Evolutionary conservation across 2,113 vertebrate genomes (phyloP), one percentile per base, ranked within the genome.

Genomic region (Elgaria multicarinata): DNA sequence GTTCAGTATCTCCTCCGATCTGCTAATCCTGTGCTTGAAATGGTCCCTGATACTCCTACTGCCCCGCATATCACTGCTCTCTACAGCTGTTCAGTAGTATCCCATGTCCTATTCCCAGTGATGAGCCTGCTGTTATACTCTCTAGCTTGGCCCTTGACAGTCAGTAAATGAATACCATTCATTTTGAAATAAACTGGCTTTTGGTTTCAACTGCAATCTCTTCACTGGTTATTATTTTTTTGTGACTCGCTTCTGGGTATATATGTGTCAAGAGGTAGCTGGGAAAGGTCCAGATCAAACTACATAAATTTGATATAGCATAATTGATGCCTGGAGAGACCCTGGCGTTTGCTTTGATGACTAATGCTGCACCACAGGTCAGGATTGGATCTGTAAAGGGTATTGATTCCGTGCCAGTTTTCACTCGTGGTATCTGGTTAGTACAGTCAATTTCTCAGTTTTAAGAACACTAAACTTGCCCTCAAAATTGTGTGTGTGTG

Each of bases 121-220:
- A 44, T 58, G 42, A 3, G 2, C 42, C 5, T 67, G 16, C 6
- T 87, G 86, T 13, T 44, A n/a, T 18, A 66, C 64, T 50, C 18
- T 46, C 44, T 42, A 81, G 14, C 4, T 55, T 39, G 4, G 46
- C 24, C n/a, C 46, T 50, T 71, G 6, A 55, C 24, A 44, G 13
- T 55, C 76, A 69, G 44, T 69, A 87, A 80, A 69, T 18, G 62
- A 87, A 79, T 87, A 28, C 3, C 13, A 69, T 79, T 67, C 2
- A 67, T 79, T 87, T 87, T 79, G 33, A 87, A 78, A 78, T 66
- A 67, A 64, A 64, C 75, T 77, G 39, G 6, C 69, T 64, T 66
- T 86, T 78, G 46, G 39, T 50, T 86, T 74, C 42, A 36, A 33
- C 16, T 14, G 42, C 5, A 44, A 72, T 72, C 75, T 77, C 44